phyloP scores from a whole-genome alignment of 2,888 invertebrate genomes.

The Beris morrisii region DNA sequence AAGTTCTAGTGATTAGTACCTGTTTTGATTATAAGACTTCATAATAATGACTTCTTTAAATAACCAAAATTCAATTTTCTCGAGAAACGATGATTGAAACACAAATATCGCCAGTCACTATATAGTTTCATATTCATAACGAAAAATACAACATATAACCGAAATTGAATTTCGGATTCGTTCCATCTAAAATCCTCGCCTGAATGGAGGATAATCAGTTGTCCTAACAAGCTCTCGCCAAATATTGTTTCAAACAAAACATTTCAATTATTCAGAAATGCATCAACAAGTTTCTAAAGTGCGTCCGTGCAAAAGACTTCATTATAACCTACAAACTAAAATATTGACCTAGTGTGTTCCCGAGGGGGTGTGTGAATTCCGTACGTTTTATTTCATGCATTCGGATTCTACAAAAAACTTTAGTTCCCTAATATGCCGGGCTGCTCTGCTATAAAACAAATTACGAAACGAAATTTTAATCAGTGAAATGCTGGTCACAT shows the following conservation, averaged over 20 bases:
- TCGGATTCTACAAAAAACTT: not conserved
- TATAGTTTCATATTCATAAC: too few relatives aligned
- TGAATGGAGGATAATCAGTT: too few relatives aligned
- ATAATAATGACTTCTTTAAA: too few relatives aligned
- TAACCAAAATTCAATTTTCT: too few relatives aligned
- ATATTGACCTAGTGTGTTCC: constrained; percentile 11
- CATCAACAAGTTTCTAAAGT: constrained; percentile 20
- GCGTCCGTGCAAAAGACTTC: constrained; percentile 19
- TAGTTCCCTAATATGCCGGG: constrained; percentile 1
- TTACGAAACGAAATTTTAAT: constrained; percentile 17
- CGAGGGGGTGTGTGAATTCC: not conserved
- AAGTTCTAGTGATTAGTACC: too few relatives aligned
- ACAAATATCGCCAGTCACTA: too few relatives aligned
- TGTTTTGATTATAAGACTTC: too few relatives aligned
- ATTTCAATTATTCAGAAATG: constrained; percentile 17
- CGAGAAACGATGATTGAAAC: too few relatives aligned
- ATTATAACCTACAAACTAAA: constrained; percentile 3
- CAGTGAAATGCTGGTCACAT: constrained; percentile 7
- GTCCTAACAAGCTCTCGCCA: too few relatives aligned
- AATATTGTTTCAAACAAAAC: constrained; percentile 13
- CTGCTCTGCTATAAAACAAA: not conserved
- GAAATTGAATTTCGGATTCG: too few relatives aligned
- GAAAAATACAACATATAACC: too few relatives aligned
- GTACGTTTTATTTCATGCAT: not conserved
- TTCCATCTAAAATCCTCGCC: too few relatives aligned